Conservation (phyloP, 2,113 vertebrate species). For the Ammodytes dubius region DNA sequence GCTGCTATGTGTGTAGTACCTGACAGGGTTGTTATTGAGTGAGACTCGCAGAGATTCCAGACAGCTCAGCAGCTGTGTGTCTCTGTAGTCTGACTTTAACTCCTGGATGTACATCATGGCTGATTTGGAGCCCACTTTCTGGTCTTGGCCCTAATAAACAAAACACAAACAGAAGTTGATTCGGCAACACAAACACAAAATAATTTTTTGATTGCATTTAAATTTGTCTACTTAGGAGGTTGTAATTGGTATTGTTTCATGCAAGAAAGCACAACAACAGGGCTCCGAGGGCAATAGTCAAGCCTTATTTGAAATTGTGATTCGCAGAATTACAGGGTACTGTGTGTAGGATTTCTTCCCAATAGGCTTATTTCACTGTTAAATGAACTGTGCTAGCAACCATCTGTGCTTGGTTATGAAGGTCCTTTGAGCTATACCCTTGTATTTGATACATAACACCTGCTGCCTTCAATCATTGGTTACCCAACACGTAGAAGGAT, state of each 20-base stretch:
- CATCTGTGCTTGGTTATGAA: constrained; percentile 40
- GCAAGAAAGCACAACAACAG: constrained; percentile 24
- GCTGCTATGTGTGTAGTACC: constrained; percentile 77
- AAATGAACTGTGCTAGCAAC: constrained; percentile 35
- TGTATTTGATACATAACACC: constrained; percentile 27
- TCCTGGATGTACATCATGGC: constrained; percentile 93
- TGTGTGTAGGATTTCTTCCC: constrained; percentile 8
- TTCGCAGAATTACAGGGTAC: constrained; percentile 14
- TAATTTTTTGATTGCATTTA: constrained; percentile 9
- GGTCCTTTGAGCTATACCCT: not conserved
- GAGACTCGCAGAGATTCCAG: constrained; percentile 93
- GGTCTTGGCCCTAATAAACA: constrained; percentile 86
- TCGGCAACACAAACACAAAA: constrained; percentile 34
- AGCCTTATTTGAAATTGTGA: constrained; percentile 39
- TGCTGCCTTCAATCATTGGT: constrained; percentile 19
- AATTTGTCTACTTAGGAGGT: constrained; percentile 1
- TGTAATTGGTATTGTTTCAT: constrained; percentile 18
- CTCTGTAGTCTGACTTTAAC: constrained; percentile 87
- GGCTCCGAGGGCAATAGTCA: constrained; percentile 17
- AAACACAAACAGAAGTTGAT: constrained; percentile 37
- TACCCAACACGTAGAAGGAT: not conserved
- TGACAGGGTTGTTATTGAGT: constrained; percentile 95
- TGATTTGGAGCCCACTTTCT: constrained; percentile 91
- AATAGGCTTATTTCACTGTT: constrained; percentile 49
- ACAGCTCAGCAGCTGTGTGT: constrained; percentile 86